Evolutionary conservation across 92 coral and sea anemone genomes (phyloP).

Genomic region (Diadumene lineata): DNA sequence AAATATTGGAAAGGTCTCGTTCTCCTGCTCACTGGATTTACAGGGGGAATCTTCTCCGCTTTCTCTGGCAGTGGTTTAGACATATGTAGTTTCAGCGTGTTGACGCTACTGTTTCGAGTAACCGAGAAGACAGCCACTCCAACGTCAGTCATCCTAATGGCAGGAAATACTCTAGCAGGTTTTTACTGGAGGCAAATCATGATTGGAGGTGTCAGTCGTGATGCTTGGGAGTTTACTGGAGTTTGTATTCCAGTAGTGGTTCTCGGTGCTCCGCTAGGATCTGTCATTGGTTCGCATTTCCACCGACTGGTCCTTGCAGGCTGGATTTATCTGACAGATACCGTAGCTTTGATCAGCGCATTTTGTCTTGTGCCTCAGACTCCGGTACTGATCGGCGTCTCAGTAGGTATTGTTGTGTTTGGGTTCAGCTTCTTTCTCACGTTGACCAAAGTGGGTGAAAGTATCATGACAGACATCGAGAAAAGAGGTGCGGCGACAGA

Average conservation of each 20-base stretch:
- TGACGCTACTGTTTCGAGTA: conserved; percentile 87
- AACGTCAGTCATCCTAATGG: conserved; percentile 88
- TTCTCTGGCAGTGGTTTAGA: conserved; percentile 87
- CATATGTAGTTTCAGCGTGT: conserved; percentile 86
- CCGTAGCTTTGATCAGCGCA: conserved; percentile 74
- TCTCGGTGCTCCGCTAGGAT: conserved; percentile 78
- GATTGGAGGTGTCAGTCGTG: conserved; percentile 51
- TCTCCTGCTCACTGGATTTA: conserved; percentile 54
- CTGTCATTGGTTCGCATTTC: conserved; percentile 75
- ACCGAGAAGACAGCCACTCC: conserved; percentile 90
- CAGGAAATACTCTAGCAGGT: conserved; percentile 79
- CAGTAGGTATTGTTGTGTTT: conserved; percentile 58
- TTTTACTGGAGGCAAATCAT: conserved; percentile 90
- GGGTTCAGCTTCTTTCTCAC: conserved; percentile 71
- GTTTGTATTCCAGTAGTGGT: conserved; percentile 87
- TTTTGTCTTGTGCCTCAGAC: conserved; percentile 62
- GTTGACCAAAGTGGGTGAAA: conserved; percentile 64
- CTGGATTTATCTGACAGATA: conserved; percentile 57
- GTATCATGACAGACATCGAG: conserved; percentile 50
- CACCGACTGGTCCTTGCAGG: conserved; percentile 79
- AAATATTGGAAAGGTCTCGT: conserved; percentile 73
- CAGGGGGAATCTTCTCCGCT: conserved; percentile 82
- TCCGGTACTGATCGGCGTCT: conserved; percentile 54
- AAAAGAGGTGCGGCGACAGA: background rate
- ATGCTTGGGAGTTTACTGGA: conserved; percentile 68